Evolutionary conservation across 2,797 vertebrate genomes (phyloP), one percentile per base, ranked within the genome.

Genomic region (Semaprochilodus insignis): DNA sequence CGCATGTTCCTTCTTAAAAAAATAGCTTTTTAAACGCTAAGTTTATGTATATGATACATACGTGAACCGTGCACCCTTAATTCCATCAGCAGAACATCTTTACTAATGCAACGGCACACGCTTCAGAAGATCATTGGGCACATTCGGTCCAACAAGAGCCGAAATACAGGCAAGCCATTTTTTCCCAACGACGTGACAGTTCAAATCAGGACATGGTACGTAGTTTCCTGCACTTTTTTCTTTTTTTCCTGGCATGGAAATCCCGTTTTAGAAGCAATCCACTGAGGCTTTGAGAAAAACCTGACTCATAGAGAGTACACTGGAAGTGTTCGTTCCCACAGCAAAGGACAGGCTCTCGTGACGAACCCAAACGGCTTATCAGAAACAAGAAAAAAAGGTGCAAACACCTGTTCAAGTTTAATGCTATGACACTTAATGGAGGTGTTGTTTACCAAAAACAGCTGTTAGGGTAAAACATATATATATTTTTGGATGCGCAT

Each of bases 201-300:
- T 85, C 81, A 77, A 63, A 48, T 66, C 73, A 48, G 67, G 78
- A 87, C 75, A 55, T 17, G 11, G 31, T 74, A 40, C 31, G n/a
- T 16, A 27, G 57, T 62, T 62, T 54, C 3, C 44, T 34, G 17
- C n/a, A 23, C 40, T 21, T 3, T 2, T 19, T 71, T 51, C 62
- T 17, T 27, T 40, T n/a, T 65, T 55, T 40, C 60, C 25, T 15
- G 60, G 25, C 36, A 40, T 55, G 34, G 31, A 60, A 73, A 57
- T 17, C 16, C 13, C 2, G 27, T 51, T 52, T 4, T 44, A 1
- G n/a, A 52, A 5, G 48, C 23, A 25, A 51, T 52, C 21, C 13
- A 23, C 36, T 13, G 14, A 19, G 21, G 31, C 62, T 31, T 65
- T 31, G 25, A 65, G 8, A 74, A 55, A 57, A 74, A 19, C 15